These are phyloP conservation scores for Macrotus californicus DNA, from an alignment of 2,113 vertebrate genomes.

Conservation along the genomic window DNA sequence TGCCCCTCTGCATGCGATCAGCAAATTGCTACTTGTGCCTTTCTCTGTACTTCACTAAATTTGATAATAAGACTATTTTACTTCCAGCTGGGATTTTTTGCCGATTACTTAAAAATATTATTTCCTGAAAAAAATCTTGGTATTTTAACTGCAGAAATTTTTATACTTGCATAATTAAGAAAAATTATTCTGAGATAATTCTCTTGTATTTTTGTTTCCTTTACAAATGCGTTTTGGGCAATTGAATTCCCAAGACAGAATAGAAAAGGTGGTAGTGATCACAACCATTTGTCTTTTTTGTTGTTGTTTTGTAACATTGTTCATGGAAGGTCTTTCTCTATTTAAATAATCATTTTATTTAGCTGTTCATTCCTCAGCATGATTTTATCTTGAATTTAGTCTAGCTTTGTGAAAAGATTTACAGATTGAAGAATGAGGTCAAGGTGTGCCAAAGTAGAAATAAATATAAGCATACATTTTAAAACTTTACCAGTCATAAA, in stretches of 20 bases:
- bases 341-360: slow-evolving; percentile 33
- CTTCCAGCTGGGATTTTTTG: slow-evolving; percentile 55
- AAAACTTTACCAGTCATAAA: background rate
- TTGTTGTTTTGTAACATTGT: background rate
- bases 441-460: slow-evolving; percentile 31
- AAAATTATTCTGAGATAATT: background rate
- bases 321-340: background rate
- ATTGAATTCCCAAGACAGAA: background rate
- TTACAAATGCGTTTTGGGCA: background rate
- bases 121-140: slow-evolving; percentile 20
- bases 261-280: background rate
- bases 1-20: slow-evolving; percentile 46
- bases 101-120: slow-evolving; percentile 52
- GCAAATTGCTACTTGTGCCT: slow-evolving; percentile 60
- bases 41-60: slow-evolving; percentile 64
- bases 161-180: slow-evolving; percentile 42
- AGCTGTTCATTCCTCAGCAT: background rate
- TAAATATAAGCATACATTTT: background rate
- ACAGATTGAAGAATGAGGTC: slow-evolving; percentile 24
- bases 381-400: slow-evolving; percentile 14
- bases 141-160: slow-evolving; percentile 43
- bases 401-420: slow-evolving; percentile 31
- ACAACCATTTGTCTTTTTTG: background rate
- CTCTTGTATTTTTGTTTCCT: background rate
- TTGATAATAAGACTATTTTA: slow-evolving; percentile 68